These are phyloP conservation scores for Holacanthella duospinosa DNA, from an alignment of 2,888 invertebrate species.

Conservation along the genomic window DNA sequence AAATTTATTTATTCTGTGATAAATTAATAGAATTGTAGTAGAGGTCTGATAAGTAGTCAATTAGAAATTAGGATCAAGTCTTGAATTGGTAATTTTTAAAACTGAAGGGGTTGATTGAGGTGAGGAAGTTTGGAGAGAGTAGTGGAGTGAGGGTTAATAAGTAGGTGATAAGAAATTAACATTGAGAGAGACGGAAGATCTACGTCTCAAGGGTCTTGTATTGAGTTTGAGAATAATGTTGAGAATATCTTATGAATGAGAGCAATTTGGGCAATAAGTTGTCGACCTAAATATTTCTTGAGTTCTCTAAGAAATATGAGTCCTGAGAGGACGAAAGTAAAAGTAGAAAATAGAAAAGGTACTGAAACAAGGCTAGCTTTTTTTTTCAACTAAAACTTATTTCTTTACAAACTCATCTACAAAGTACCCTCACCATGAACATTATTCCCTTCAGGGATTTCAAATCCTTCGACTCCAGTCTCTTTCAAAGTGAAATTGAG, in stretches of 20 bases:
- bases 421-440: neutral
- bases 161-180: neutral
- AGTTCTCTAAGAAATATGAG: neutral
- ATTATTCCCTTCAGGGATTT: neutral
- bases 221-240: neutral
- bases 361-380: neutral
- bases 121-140: no score
- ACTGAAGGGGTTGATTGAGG: no score
- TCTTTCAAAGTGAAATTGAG: neutral
- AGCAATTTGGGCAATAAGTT: constrained; percentile 1
- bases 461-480: neutral
- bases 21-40: no score
- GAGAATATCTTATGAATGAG: neutral
- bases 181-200: neutral
- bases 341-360: neutral
- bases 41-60: no score
- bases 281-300: neutral
- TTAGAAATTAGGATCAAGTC: no score
- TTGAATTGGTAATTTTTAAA: no score
- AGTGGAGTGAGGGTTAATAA: neutral
- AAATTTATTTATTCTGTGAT: no score
- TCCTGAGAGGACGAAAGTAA: neutral
- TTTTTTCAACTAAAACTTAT: neutral
- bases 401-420: neutral
- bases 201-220: neutral